Evolutionary conservation across 2,797 vertebrate genomes (phyloP), one percentile per base, ranked within the genome.

Genomic region (Onychomys torridus): DNA sequence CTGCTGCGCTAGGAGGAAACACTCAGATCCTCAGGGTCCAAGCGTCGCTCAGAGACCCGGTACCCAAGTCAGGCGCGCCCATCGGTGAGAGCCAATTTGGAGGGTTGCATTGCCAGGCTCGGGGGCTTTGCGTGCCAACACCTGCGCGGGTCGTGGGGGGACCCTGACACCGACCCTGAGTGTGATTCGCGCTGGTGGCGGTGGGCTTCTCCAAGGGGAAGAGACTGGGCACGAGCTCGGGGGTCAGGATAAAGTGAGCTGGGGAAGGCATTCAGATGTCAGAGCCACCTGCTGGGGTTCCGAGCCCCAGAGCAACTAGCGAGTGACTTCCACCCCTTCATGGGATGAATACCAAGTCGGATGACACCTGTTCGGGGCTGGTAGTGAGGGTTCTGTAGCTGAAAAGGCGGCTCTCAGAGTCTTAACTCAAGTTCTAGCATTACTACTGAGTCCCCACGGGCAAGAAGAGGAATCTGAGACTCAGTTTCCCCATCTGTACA

Each of bases 121-220:
- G 65, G 71, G 85, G 19, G 73, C 23, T 93, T 40, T 83, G 63
- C 55, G 75, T 59, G 75, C 87, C 85, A 83, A 93, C 92, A 84
- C 83, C 94, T 93, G 86, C 1, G 4, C 25, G 34, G 75, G 37
- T 34, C 59, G 55, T 11, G 49, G 13, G 43, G n/a, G 7, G 77
- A 71, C 12, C 27, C 85, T 5, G 0, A 57, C 94, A 2, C 89
- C 82, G 61, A 55, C 82, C 57, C 79, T 57, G 46, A 16, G 59
- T 65, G 0, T 52, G 55, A 61, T 78, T 19, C 73, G 40, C 16
- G 12, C 63, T 46, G 63, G 46, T 1, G 52, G n/a, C 3, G 37
- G 37, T 43, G 63, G 61, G 49, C 13, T 81, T 69, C n/a, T 69
- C 25, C 23, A 29, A 40, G 34, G 34, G 69, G 67, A 40, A 88